Conservation (phyloP, 2,797 vertebrate species). For the Philypnodon macrostomus region DNA sequence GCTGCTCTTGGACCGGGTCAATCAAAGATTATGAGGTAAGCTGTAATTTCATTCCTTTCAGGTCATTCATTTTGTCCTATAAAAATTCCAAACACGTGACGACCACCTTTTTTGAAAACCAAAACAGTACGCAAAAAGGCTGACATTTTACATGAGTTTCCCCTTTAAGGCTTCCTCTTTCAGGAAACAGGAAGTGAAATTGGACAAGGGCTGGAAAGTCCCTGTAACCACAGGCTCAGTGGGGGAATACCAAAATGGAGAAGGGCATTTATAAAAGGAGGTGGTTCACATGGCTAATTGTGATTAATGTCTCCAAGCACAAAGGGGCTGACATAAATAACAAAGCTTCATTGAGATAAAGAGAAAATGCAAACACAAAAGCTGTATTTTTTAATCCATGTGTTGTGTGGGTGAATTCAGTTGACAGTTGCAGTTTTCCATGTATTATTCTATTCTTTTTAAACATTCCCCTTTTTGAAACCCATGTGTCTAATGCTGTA, state of each 20-base stretch:
- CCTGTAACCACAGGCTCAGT: slow-evolving; percentile 25
- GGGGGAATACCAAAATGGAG: slow-evolving; percentile 61
- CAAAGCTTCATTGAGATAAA: neutral
- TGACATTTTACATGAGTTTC: too few relatives aligned
- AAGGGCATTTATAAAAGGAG: slow-evolving; percentile 3
- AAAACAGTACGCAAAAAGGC: too few relatives aligned
- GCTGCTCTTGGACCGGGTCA: slow-evolving; percentile 88
- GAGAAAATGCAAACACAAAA: neutral
- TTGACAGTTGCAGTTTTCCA: too few relatives aligned
- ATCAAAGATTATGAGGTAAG: slow-evolving; percentile 93
- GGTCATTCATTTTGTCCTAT: neutral
- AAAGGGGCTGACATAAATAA: neutral
- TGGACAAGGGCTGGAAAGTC: slow-evolving; percentile 62
- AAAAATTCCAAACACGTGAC: neutral
- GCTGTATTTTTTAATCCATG: neutral
- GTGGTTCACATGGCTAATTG: neutral
- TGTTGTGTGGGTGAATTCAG: slow-evolving; percentile 7
- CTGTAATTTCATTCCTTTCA: neutral
- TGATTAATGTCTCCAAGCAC: neutral
- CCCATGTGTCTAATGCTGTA: too few relatives aligned
- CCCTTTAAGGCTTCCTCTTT: neutral
- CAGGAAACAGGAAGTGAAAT: slow-evolving; percentile 64
- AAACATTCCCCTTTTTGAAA: too few relatives aligned
- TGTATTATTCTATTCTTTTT: too few relatives aligned
- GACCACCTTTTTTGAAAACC: too few relatives aligned